Evolutionary conservation across 2,888 invertebrate species (phyloP).

Genomic region (Drosophila mimica): DNA sequence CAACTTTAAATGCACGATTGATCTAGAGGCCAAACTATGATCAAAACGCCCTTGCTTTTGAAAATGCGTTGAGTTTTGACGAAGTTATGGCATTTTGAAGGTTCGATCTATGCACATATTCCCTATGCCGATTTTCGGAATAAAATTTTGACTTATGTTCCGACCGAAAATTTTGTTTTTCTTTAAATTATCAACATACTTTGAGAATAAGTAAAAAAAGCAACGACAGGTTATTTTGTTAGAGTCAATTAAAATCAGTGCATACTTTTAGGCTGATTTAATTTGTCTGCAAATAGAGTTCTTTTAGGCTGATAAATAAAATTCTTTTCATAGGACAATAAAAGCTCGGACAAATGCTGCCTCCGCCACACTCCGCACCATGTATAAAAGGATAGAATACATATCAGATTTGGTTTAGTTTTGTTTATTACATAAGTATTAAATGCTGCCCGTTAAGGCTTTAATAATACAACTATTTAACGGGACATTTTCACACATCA

Average conservation of each 20-base stretch:
- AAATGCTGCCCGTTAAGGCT: constrained; percentile 75
- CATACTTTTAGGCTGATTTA: neutral
- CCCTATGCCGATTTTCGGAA: too few species aligned
- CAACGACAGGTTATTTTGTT: neutral
- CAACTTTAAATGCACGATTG: too few species aligned
- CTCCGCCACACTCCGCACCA: too few species aligned
- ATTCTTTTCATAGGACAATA: neutral
- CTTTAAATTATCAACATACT: too few species aligned
- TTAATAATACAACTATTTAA: constrained; percentile 76
- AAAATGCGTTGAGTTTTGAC: too few species aligned
- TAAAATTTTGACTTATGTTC: too few species aligned
- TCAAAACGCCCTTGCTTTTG: too few species aligned
- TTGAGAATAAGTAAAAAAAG: neutral
- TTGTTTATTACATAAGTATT: constrained; percentile 73
- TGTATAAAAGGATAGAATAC: neutral
- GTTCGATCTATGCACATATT: too few species aligned
- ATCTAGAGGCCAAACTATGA: too few species aligned
- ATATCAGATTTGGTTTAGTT: constrained; percentile 36
- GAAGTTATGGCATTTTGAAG: too few species aligned
- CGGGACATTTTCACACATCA: constrained; percentile 71
- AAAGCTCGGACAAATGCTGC: too few species aligned
- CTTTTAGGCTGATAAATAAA: neutral
- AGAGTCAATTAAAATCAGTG: neutral
- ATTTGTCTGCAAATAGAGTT: neutral
- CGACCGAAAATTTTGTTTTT: too few species aligned